These are phyloP conservation scores for Microplitis deprimator DNA, from an alignment of 2,888 invertebrate genomes.

Conservation along the genomic window DNA sequence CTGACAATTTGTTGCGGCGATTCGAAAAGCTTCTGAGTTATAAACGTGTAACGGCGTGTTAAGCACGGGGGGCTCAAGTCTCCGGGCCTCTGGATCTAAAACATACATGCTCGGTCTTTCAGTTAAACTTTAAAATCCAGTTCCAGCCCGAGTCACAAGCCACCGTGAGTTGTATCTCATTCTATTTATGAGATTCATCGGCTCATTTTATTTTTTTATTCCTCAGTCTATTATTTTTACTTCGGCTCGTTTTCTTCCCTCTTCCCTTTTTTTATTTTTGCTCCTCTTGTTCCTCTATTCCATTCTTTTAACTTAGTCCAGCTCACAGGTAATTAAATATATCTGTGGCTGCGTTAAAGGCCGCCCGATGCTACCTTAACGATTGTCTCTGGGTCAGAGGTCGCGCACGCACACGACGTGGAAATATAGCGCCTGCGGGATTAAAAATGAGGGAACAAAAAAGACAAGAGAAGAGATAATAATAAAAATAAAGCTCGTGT, in stretches of 20 bases:
- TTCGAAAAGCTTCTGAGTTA: constrained; percentile 61
- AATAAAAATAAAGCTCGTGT: constrained; percentile 21
- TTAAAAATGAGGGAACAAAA: constrained; percentile 21
- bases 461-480: neutral
- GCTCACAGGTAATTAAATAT: constrained; percentile 62
- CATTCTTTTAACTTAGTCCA: neutral
- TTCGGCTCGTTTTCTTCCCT: constrained; percentile 29
- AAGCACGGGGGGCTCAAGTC: constrained; percentile 44
- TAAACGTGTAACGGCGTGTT: constrained; percentile 57
- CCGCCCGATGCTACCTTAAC: constrained; percentile 68
- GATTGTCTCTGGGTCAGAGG: constrained; percentile 69
- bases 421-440: constrained; percentile 43
- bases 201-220: constrained; percentile 28
- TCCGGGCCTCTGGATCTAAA: constrained; percentile 1
- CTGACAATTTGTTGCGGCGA: constrained; percentile 55
- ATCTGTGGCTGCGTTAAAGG: constrained; percentile 57
- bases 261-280: constrained; percentile 8
- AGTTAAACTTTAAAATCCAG: neutral
- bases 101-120: neutral
- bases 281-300: neutral
- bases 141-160: neutral
- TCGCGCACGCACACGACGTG: constrained; percentile 59
- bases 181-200: too few species aligned
- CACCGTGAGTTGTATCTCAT: neutral
- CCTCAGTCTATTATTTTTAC: constrained; percentile 42